A percentile compares a stretch with the other conserved stretches of the same genome.
phyloP scores from a whole-genome alignment of 2,797 vertebrate species.

The Lagodon rhomboides region DNA sequence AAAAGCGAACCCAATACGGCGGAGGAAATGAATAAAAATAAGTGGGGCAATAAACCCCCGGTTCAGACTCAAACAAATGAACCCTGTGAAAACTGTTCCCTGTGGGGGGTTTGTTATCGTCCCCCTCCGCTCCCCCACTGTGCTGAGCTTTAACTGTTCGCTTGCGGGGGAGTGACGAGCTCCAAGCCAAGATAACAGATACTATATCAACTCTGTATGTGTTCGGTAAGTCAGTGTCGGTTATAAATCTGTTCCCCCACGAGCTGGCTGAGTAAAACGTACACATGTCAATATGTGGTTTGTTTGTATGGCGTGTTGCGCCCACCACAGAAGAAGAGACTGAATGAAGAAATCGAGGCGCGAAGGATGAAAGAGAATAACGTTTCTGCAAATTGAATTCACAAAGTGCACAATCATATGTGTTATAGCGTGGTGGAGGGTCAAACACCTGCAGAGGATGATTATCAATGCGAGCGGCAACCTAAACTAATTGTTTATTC shows the following conservation, averaged over 20 bases:
- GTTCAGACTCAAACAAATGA: neutral
- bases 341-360: neutral
- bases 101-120: constrained; percentile 11
- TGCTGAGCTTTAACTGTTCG: neutral
- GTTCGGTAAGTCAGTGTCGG: neutral
- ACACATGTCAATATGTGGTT: constrained; percentile 21
- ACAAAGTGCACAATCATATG: constrained; percentile 19
- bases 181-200: constrained; percentile 8
- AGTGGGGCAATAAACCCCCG: neutral
- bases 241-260: constrained; percentile 3
- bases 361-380: neutral
- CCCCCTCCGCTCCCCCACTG: constrained; percentile 12
- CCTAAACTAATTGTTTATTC: constrained; percentile 39
- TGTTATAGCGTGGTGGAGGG: constrained; percentile 10
- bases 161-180: constrained; percentile 7
- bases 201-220: neutral
- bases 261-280: constrained; percentile 12
- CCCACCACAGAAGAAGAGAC: neutral
- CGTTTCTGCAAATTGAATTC: neutral
- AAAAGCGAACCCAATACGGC: neutral
- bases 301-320: neutral
- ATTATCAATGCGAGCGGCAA: constrained; percentile 9
- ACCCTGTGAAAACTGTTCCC: neutral
- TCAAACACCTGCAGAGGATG: constrained; percentile 15
- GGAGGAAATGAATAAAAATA: neutral